phyloP scores from a whole-genome alignment of 2,113 vertebrate species.

The Mionectes macconnelli region DNA sequence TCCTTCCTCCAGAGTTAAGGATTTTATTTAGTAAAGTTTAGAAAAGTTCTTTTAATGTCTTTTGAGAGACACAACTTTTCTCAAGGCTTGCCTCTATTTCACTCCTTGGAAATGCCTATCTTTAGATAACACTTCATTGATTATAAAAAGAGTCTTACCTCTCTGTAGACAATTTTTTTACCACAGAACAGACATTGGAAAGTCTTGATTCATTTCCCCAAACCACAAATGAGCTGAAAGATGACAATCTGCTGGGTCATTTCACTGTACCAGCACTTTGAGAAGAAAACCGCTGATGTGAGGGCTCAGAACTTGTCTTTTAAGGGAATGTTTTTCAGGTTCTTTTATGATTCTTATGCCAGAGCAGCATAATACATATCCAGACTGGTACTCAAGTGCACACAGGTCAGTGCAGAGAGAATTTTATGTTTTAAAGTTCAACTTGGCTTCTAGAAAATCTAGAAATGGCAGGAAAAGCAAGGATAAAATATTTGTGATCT shows the following conservation, averaged over 20 bases:
- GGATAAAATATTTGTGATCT: neutral
- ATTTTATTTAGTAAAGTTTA: neutral
- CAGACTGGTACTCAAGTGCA: neutral
- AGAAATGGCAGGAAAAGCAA: neutral
- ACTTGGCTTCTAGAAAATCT: neutral
- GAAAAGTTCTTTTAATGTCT: neutral
- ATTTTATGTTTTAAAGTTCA: neutral
- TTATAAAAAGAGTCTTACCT: neutral
- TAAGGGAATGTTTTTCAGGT: neutral
- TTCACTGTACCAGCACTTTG: neutral
- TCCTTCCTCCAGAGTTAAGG: neutral
- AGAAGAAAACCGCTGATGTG: neutral
- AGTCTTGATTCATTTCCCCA: neutral
- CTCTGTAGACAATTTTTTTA: neutral
- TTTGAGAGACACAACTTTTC: neutral
- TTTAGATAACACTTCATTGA: neutral
- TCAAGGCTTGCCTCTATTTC: neutral
- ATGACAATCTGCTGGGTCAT: neutral
- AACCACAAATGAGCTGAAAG: neutral
- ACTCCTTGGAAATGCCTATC: neutral
- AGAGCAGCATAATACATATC: neutral
- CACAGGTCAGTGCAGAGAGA: neutral
- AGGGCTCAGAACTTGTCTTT: neutral
- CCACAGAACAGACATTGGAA: neutral
- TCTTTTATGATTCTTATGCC: neutral